Conservation (phyloP, 2,888 invertebrate genomes). For the Rhogogaster chlorosoma region DNA sequence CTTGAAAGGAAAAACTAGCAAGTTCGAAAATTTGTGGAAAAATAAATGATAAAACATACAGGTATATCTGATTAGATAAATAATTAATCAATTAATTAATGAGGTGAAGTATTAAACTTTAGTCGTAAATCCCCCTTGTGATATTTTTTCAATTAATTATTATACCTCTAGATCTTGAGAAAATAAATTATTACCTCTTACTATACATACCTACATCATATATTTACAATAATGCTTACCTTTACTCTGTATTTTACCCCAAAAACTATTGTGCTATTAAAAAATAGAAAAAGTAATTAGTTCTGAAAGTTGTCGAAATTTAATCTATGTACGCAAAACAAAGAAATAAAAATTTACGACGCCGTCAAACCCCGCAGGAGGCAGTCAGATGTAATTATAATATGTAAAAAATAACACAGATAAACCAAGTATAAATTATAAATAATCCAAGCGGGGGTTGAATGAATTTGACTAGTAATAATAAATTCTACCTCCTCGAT, state of each 20-base stretch:
- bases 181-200: conserved; percentile 41
- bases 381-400: neutral
- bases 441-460: neutral
- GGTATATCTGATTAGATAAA: conserved; percentile 11
- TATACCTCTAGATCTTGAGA: conserved; percentile 30
- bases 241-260: conserved; percentile 24
- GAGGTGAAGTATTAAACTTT: conserved; percentile 4
- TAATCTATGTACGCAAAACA: neutral
- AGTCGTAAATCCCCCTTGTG: conserved; percentile 34
- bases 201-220: conserved; percentile 12
- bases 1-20: conserved; percentile 8
- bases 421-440: neutral
- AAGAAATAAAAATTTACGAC: neutral
- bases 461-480: neutral
- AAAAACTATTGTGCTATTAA: neutral
- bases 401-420: neutral
- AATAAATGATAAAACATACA: conserved; percentile 20
- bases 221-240: conserved; percentile 45
- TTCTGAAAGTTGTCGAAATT: neutral
- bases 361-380: neutral
- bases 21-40: neutral
- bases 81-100: conserved; percentile 20
- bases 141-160: conserved; percentile 30
- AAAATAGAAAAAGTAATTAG: conserved; percentile 11
- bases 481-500: neutral